Evolutionary conservation across 2,113 vertebrate genomes (phyloP).

Genomic region (Takifugu bimaculatus): DNA sequence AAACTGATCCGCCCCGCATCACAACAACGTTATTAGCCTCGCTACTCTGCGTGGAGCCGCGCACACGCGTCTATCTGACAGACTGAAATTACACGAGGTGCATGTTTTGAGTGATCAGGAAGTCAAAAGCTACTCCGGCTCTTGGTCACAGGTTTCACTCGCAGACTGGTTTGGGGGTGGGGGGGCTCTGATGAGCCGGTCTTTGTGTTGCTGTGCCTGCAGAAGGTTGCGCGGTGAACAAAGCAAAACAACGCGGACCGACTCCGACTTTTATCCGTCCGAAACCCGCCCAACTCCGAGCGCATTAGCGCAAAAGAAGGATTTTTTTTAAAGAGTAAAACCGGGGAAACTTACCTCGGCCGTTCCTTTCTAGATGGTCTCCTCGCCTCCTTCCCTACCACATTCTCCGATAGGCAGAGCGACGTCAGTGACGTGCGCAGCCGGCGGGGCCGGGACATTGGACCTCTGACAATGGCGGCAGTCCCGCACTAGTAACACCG

Average conservation of each 20-base stretch:
- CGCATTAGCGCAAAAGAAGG: too few species aligned
- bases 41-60: too few species aligned
- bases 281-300: too few species aligned
- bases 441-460: conserved; percentile 21
- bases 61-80: too few species aligned
- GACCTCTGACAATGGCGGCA: conserved; percentile 5
- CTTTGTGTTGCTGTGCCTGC: conserved; percentile 48
- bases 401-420: conserved; percentile 11
- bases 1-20: neutral
- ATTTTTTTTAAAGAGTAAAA: neutral
- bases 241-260: conserved; percentile 10
- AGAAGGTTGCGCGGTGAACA: neutral
- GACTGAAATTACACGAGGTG: too few species aligned
- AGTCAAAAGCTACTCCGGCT: neutral
- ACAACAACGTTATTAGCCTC: too few species aligned
- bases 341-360: conserved; percentile 42
- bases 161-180: too few species aligned
- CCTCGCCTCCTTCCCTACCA: conserved; percentile 1
- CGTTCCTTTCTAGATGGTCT: conserved; percentile 5
- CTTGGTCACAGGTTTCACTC: neutral
- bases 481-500: neutral
- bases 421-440: conserved; percentile 34
- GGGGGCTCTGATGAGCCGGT: conserved; percentile 21
- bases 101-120: neutral
- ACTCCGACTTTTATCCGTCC: neutral